These are phyloP conservation scores for Drosophila antonietae DNA, from an alignment of 2,888 invertebrate genomes.

Conservation along the genomic window DNA sequence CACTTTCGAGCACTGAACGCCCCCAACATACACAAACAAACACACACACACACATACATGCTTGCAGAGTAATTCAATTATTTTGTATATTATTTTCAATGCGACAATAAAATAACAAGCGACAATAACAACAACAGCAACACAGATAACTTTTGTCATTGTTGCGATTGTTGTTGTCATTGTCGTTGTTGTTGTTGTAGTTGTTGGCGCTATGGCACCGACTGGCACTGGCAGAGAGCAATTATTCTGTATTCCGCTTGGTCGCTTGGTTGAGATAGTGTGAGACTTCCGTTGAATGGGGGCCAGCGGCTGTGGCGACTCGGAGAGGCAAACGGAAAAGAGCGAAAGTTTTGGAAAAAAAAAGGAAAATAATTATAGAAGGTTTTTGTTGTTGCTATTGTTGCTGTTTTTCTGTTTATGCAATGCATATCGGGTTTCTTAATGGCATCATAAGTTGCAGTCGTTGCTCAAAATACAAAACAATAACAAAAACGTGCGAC, in stretches of 20 bases:
- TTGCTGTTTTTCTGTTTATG: slow-evolving; percentile 6
- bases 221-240: slow-evolving; percentile 77
- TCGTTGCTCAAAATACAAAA: slow-evolving; percentile 21
- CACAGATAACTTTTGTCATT: slow-evolving; percentile 65
- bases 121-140: slow-evolving; percentile 44
- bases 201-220: slow-evolving; percentile 78
- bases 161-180: not conserved
- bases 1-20: slow-evolving; percentile 21
- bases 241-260: slow-evolving; percentile 64
- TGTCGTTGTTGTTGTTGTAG: slow-evolving; percentile 23
- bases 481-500: slow-evolving; percentile 9
- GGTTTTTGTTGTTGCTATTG: slow-evolving; percentile 28
- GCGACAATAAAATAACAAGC: slow-evolving; percentile 71
- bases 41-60: not conserved
- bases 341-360: slow-evolving; percentile 58
- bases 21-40: slow-evolving; percentile 18
- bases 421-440: slow-evolving; percentile 21
- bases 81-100: slow-evolving; percentile 78
- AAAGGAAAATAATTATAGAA: slow-evolving; percentile 49
- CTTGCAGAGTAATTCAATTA: slow-evolving; percentile 74
- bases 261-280: slow-evolving; percentile 64
- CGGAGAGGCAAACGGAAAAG: slow-evolving; percentile 35
- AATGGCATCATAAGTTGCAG: slow-evolving; percentile 21
- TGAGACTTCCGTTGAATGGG: slow-evolving; percentile 62
- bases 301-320: not conserved